Evolutionary conservation across 2,888 invertebrate species (phyloP).

Genomic region (Listrodromus nycthemerus): DNA sequence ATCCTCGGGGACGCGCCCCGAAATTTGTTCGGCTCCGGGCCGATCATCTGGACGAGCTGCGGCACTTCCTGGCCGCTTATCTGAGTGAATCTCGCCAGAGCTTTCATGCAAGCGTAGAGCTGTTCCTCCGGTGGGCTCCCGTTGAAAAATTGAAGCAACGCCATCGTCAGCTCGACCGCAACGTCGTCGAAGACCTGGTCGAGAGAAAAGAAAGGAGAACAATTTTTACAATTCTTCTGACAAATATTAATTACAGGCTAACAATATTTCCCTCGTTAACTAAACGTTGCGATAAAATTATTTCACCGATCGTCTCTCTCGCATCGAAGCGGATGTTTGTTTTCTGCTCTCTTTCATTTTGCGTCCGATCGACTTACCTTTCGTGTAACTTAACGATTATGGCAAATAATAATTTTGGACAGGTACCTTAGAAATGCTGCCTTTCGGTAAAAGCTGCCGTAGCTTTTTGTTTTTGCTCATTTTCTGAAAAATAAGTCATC

Average conservation of each 20-base stretch:
- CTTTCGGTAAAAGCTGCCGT: conserved; percentile 88
- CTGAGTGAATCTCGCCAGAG: conserved; percentile 90
- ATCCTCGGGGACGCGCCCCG: conserved; percentile 92
- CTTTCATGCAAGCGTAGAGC: conserved; percentile 91
- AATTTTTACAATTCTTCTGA: neutral
- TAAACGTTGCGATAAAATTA: conserved; percentile 3
- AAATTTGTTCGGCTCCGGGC: conserved; percentile 93
- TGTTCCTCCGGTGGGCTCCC: conserved; percentile 92
- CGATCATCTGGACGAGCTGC: conserved; percentile 95
- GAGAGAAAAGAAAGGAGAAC: conserved; percentile 1
- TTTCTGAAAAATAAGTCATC: conserved; percentile 87
- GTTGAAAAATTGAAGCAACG: conserved; percentile 94
- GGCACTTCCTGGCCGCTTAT: conserved; percentile 94
- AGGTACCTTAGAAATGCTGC: conserved; percentile 88
- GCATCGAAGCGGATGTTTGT: neutral
- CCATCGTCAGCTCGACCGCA: conserved; percentile 96
- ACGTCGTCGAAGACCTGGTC: conserved; percentile 96
- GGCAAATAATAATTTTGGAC: conserved; percentile 66
- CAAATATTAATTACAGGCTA: neutral
- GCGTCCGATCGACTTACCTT: conserved; percentile 48
- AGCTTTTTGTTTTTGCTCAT: conserved; percentile 88
- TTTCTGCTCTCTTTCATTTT: neutral
- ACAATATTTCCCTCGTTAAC: neutral
- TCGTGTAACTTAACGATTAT: conserved; percentile 7
- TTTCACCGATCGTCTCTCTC: conserved; percentile 14